phyloP scores from a whole-genome alignment of 2,113 vertebrate genomes.

The Monopterus albus region DNA sequence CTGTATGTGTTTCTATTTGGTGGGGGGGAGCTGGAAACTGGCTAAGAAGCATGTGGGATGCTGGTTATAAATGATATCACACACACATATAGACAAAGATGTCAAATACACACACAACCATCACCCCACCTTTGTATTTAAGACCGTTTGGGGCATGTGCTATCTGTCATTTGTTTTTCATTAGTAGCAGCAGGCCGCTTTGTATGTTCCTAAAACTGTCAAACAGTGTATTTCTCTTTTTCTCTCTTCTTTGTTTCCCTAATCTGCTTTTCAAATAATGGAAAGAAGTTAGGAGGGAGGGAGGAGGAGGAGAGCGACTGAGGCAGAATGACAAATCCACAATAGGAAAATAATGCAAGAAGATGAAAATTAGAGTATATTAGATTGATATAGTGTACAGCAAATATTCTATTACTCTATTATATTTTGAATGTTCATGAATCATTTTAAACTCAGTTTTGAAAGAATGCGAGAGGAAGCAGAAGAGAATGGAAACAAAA shows the following conservation, averaged over 20 bases:
- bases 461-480: not conserved
- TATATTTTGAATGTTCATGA: not conserved
- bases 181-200: not conserved
- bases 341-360: not conserved
- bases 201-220: not conserved
- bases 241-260: not conserved
- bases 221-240: not conserved
- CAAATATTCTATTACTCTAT: not conserved
- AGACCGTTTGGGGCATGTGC: not conserved
- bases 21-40: slow-evolving; percentile 2
- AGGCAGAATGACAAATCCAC: not conserved
- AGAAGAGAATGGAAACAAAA: too few species aligned
- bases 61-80: slow-evolving; percentile 8
- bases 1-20: not conserved
- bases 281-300: not conserved
- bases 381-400: not conserved
- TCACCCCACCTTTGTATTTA: not conserved
- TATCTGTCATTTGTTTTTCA: not conserved
- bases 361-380: not conserved
- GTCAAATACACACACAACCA: not conserved
- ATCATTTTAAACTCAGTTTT: not conserved
- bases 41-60: slow-evolving; percentile 15
- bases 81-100: not conserved
- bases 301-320: not conserved
- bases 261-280: not conserved